Base-by-base conservation (phyloP, 2,113 vertebrate genomes). In the Neoarius graeffei region DNA sequence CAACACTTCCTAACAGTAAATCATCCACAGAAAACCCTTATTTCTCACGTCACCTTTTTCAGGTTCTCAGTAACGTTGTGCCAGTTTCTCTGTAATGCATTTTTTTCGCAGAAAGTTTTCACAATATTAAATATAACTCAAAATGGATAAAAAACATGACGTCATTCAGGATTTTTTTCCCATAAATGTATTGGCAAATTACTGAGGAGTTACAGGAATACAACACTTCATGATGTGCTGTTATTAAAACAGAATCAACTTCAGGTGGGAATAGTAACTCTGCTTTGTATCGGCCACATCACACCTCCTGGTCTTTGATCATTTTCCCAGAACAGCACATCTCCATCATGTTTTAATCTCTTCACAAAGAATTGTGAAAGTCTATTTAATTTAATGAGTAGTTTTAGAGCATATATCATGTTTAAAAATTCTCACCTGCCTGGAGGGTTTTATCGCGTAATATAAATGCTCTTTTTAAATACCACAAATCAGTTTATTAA, bases 401-500 rank as follows among this genome's bases (percentile, higher is more conserved):
- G 11, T 17, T 54, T 54, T 6, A 79, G 25, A 54, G 50, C 50
- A 54, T 54, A 11, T 54, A 56, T 23, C 50, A 79, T 79, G 23
- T 52, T 42, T 76, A 30, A 27, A 27, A 54, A 54, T 60, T 60
- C 56, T 62, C 19, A 15, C 17, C 69, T 62, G 67, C 17, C 84
- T 64, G 25, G 19, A 77, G 71, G 27, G 54, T 59, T 80, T 80
- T 71, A 71, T 60, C 27, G 14, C 42, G 35, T 59, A 17, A 60
- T 74, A 59, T 73, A 59, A 57, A 85, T 73, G 6, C 50, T 56
- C 50, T 57, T 25, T 71, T 85, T 74, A 85, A 85, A 74, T 42
- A 59, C 67, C 67, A 85, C n/a, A 30, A 74, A 85, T 56, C 73
- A 71, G 52, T 56, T 84, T 71, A 71, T 57, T 71, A 73, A 73